Base-by-base conservation (phyloP, 2,888 invertebrate species). In the Xylota segnis region DNA sequence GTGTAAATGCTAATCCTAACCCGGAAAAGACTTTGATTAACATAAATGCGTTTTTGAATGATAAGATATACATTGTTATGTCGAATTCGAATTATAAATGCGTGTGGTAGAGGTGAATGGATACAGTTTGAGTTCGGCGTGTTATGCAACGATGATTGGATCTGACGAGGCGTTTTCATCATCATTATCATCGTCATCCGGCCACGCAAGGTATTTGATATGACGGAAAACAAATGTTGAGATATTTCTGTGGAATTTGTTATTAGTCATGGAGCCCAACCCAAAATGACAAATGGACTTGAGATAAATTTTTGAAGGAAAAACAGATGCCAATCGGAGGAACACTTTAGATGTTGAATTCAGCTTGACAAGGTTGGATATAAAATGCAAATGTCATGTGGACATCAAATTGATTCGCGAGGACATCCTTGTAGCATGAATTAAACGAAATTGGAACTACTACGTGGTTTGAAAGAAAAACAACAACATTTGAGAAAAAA, bases 11-110 rank as follows among this genome's bases (percentile, higher is more conserved):
- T 5, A 9, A 45, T 6, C 27, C 16, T 12, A 18, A 50, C 37
- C 71, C 71, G 71, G 58, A 71, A 71, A 59, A 45, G 23, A 23
- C 5, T 16, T 45, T 16, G 14, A 71, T 71, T 71, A 58, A 4
- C 71, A 58, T 71, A 58, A 47, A 29, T 23, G 16, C 37, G 12
- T 63, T 47, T 63, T 29, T 32, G 14, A 47, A 16, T 6, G 66
- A 40, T 52, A 27, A 43, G 27, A 37, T 3, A 56, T n/a, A 56
- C 23, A 54, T 27, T 40, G 2, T 40, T 40, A 23, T 27, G 9
- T 34, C 14, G n/a, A 16, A 66, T 37, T 52, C n/a, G 10, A 37
- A 52, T 32, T 32, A 16, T 45, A 45, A 37, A 37, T 10, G 12
- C 32, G 10, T 63, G 23, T 27, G 32, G 29, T 32, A 12, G 37